Conservation (phyloP, 2,113 vertebrate species). For the Chaetura pelagica region DNA sequence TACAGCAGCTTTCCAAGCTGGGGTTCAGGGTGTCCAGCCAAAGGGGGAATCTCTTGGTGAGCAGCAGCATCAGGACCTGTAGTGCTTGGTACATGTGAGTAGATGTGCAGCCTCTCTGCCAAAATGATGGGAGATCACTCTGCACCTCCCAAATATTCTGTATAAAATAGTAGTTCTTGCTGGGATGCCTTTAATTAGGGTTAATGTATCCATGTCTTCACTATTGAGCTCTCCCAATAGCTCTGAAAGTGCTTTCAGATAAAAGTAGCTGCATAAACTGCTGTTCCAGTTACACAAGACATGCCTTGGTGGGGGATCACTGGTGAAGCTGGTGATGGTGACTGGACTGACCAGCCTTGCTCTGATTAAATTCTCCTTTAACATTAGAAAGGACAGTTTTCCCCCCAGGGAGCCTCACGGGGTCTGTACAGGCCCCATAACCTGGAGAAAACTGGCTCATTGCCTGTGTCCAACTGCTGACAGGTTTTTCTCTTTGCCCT, state of each 20-base stretch:
- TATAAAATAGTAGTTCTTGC: accelerated
- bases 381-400: neutral
- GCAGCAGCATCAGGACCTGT: neutral
- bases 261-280: neutral
- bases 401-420: accelerated
- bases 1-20: neutral
- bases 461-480: too few species aligned
- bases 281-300: neutral
- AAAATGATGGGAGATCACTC: neutral
- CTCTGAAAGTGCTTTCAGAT: neutral
- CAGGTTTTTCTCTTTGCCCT: too few species aligned
- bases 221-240: neutral
- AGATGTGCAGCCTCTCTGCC: neutral
- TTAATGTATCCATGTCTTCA: neutral
- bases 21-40: neutral
- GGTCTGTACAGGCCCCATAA: neutral
- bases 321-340: neutral
- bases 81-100: neutral
- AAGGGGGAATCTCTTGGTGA: neutral
- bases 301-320: accelerated
- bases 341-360: neutral
- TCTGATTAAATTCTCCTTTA: too few species aligned
- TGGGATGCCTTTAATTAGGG: neutral
- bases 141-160: neutral
- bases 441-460: neutral